These are phyloP conservation scores for Corynorhinus townsendii DNA, from an alignment of 2,113 vertebrate species.

Conservation along the genomic window DNA sequence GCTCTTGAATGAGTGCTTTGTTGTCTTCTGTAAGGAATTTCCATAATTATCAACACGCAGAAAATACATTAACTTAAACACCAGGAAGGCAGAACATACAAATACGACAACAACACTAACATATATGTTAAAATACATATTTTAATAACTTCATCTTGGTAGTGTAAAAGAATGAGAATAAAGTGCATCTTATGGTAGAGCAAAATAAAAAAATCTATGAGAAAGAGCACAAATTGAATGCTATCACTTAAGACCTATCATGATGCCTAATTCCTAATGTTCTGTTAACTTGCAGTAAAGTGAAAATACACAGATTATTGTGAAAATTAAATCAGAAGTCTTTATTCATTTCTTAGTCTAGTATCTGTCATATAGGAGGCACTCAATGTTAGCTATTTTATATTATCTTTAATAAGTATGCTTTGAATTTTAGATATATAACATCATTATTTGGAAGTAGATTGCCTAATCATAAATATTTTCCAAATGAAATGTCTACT, in stretches of 20 bases:
- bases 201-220: neutral
- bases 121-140: neutral
- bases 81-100: neutral
- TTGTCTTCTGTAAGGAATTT: neutral
- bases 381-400: neutral
- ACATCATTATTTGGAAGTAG: neutral
- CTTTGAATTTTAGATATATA: neutral
- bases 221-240: neutral
- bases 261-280: neutral
- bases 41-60: neutral
- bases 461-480: neutral
- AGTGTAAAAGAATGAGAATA: neutral
- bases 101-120: neutral
- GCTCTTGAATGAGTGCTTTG: neutral
- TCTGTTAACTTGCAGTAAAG: neutral
- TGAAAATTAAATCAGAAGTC: neutral
- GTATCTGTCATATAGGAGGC: neutral
- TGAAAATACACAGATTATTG: neutral
- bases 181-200: neutral
- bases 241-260: neutral
- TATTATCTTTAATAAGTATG: neutral
- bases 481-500: slow-evolving; percentile 41
- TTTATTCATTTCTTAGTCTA: neutral
- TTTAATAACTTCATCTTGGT: neutral
- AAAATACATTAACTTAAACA: neutral